Conservation (phyloP, 1,140 invertebrate species). For the Campoletis sonorensis region DNA sequence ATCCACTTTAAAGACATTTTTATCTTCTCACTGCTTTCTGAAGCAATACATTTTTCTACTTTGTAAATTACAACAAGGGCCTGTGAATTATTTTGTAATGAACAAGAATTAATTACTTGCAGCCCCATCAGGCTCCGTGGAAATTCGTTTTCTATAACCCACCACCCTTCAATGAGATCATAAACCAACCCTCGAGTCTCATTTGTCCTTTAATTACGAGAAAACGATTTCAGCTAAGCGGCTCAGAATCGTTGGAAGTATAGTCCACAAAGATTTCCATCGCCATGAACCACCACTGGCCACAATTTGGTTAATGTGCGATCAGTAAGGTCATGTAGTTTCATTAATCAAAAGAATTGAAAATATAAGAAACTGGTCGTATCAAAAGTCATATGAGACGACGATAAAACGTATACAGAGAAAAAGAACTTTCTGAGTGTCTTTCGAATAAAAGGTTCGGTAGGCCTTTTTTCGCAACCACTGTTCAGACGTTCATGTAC, state of each 20-base stretch:
- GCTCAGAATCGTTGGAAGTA: neutral
- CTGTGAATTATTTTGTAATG: too few relatives aligned
- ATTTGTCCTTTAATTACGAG: too few relatives aligned
- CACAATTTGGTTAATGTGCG: conserved; percentile 38
- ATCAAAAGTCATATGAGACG: neutral
- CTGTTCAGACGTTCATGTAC: neutral
- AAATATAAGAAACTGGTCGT: too few relatives aligned
- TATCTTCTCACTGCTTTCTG: too few relatives aligned
- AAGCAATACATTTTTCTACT: too few relatives aligned
- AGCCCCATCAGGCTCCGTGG: too few relatives aligned
- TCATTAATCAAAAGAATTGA: conserved; percentile 31
- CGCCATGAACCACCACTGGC: neutral
- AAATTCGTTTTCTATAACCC: too few relatives aligned
- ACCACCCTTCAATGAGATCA: too few relatives aligned
- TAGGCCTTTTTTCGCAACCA: neutral
- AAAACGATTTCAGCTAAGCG: neutral
- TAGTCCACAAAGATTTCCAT: neutral
- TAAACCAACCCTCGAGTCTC: too few relatives aligned
- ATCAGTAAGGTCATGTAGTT: neutral
- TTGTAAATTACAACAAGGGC: too few relatives aligned
- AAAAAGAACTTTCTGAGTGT: neutral
- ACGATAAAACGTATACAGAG: neutral
- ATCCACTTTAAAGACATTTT: too few relatives aligned
- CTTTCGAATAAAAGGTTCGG: neutral
- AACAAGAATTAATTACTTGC: too few relatives aligned